Base-by-base conservation (phyloP, 2,888 invertebrate genomes). In the Hirudinaria manillensis region DNA sequence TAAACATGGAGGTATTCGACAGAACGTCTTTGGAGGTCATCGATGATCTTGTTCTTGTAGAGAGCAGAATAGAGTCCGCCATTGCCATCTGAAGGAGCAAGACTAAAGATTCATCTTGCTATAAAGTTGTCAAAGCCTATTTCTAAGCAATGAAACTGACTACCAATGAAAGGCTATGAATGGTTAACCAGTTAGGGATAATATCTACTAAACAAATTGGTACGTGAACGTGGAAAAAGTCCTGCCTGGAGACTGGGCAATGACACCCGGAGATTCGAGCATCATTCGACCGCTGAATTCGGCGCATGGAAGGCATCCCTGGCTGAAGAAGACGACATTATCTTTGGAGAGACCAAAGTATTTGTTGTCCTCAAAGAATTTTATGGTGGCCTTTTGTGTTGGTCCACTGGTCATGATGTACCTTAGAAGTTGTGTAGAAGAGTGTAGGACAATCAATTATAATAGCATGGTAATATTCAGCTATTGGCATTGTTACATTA, bases 401-500 rank as follows among this genome's bases (percentile, higher is more conserved):
- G 93, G 92, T 81, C 94, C 94, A 71, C 97, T 97, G 0, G 98
- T 97, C 96, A 99, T 96, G 53, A 99, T 94, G 81, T 97, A 97
- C 89, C 89, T 88, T 77, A 45, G 45, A 16, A 45, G 16, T 45
- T 10, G 45, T n/a, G n/a, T n/a, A n/a, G n/a, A n/a, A n/a, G n/a
- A n/a, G n/a, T n/a, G n/a, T n/a, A n/a, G n/a, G n/a, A n/a, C n/a
- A n/a, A n/a, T n/a, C n/a, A n/a, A n/a, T n/a, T n/a, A n/a, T n/a
- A n/a, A n/a, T n/a, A n/a, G 36, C 36, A 36, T 6, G 36, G 10
- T 36, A n/a, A n/a, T 36, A 36, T 36, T 3, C 36, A 36, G 36
- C 36, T 36, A 36, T 36, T 10, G 36, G 36, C 36, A 36, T 36
- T 36, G 10, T 36, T 36, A 6, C n/a, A n/a, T n/a, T n/a, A n/a